phyloP scores from a whole-genome alignment of 2,113 vertebrate genomes.

The Ptilorrhoa leucosticta region DNA sequence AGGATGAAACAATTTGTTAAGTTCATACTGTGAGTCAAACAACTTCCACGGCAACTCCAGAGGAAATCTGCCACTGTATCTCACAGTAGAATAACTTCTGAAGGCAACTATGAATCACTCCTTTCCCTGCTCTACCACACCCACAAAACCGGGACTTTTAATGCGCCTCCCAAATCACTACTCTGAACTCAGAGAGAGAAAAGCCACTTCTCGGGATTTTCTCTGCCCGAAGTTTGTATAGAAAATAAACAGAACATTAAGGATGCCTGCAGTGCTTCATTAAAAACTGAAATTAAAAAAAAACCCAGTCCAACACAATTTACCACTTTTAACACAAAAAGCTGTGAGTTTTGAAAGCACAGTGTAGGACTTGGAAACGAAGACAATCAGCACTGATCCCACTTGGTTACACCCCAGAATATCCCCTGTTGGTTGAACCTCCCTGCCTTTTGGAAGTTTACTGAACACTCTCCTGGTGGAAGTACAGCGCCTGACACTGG shows the following conservation, averaged over 20 bases:
- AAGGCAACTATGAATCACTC: slow-evolving; percentile 20
- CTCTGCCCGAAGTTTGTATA: background rate
- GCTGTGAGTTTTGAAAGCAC: background rate
- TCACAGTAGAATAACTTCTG: background rate
- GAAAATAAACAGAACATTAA: background rate
- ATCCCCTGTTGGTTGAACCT: background rate
- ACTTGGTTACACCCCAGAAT: background rate
- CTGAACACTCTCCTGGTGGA: background rate
- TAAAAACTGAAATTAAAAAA: background rate
- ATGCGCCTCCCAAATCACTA: background rate
- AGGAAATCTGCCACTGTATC: background rate
- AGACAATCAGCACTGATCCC: fast-evolving
- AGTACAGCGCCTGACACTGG: fast-evolving
- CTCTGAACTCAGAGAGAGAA: background rate
- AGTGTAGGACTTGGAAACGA: background rate
- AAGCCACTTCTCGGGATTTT: background rate
- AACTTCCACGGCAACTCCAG: background rate
- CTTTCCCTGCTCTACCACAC: slow-evolving; percentile 1
- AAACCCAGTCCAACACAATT: fast-evolving
- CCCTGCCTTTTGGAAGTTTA: background rate
- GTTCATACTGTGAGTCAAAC: background rate
- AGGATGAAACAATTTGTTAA: background rate
- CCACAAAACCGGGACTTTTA: background rate
- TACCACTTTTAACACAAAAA: background rate
- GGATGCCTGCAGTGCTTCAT: background rate